Percentiles rank a stretch among this genome's conserved stretches.
phyloP scores from a whole-genome alignment of 2,113 vertebrate species.

The Toxotes chatareus region DNA sequence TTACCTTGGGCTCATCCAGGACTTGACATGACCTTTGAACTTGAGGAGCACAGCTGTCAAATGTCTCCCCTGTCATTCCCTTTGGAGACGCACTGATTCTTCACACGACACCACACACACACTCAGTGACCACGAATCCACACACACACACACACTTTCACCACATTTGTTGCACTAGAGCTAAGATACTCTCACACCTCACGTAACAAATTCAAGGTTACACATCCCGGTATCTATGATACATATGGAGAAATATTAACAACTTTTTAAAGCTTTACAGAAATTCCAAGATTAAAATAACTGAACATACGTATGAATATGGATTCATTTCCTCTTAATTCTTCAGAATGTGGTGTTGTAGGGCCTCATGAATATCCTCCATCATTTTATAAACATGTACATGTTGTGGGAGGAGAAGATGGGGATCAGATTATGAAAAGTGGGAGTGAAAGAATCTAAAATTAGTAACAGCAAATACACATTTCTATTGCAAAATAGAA shows the following conservation, averaged over 20 bases:
- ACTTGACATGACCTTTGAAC: conserved; percentile 84
- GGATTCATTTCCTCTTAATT: conserved; percentile 52
- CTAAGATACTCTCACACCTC: conserved; percentile 28
- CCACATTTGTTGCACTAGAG: conserved; percentile 23
- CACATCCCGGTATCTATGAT: background rate
- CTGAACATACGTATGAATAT: conserved; percentile 41
- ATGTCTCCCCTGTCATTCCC: conserved; percentile 80
- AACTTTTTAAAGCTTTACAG: conserved; percentile 30
- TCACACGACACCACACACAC: conserved; percentile 62
- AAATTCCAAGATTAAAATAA: conserved; percentile 40
- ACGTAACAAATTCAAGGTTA: conserved; percentile 42
- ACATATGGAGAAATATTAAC: conserved; percentile 37
- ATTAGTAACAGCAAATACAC: conserved; percentile 72
- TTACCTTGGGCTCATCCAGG: conserved; percentile 82
- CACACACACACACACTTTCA: conserved; percentile 33
- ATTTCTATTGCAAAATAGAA: conserved; percentile 67
- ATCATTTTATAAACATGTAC: conserved; percentile 72
- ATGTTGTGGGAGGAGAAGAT: conserved; percentile 75
- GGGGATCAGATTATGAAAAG: conserved; percentile 69
- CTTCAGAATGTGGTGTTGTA: conserved; percentile 45
- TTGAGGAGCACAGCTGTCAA: conserved; percentile 81
- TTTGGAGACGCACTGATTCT: conserved; percentile 67
- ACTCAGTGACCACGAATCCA: conserved; percentile 24
- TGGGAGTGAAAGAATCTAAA: conserved; percentile 71
- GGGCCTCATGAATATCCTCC: conserved; percentile 69